Conservation (phyloP, 2,888 invertebrate species). For the Mythimna albipuncta region DNA sequence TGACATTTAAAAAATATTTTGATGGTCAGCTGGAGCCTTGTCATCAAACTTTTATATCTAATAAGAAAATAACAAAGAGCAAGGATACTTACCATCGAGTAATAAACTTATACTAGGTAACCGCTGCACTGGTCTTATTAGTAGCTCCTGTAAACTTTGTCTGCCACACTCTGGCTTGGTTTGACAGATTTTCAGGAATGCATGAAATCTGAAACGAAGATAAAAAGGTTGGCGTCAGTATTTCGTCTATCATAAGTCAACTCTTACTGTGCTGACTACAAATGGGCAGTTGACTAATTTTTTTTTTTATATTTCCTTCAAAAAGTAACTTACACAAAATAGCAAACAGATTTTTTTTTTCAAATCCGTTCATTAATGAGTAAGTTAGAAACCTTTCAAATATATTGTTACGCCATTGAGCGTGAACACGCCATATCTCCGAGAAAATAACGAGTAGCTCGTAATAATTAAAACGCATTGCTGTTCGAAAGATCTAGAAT, state of each 20-base stretch:
- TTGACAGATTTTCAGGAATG: constrained; percentile 98
- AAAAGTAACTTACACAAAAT: no score
- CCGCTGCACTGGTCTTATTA: constrained; percentile 99
- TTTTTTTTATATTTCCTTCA: no score
- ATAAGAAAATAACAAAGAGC: neutral
- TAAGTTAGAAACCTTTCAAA: no score
- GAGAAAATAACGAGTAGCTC: no score
- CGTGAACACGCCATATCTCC: no score
- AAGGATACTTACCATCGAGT: constrained; percentile 93
- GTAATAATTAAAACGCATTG: no score
- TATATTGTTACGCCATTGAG: no score
- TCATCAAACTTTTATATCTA: no score
- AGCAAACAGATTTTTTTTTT: no score
- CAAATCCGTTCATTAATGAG: no score
- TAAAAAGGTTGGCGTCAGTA: neutral
- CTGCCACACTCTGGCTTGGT: constrained; percentile 98
- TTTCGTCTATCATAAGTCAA: neutral
- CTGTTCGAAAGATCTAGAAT: no score
- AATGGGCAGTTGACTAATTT: no score
- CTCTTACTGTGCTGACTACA: neutral
- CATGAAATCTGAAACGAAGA: constrained; percentile 94
- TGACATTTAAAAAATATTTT: neutral
- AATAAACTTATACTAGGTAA: constrained; percentile 98
- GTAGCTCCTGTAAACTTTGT: constrained; percentile 98
- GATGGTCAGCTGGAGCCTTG: neutral